These are phyloP conservation scores for Sciurus niger DNA, from an alignment of 2,113 vertebrate genomes.

Conservation along the genomic window DNA sequence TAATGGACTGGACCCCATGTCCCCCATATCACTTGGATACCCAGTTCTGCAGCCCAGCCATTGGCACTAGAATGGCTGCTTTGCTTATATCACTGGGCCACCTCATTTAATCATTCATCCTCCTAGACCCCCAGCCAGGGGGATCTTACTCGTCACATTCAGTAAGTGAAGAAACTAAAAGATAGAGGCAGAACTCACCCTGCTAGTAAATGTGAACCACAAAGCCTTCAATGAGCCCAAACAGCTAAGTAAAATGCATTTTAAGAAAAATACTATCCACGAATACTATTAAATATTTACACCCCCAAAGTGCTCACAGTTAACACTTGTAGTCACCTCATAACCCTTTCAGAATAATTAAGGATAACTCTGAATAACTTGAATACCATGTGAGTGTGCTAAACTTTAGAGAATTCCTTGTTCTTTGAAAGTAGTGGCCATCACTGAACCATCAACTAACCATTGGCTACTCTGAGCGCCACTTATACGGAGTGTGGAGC, in stretches of 20 bases:
- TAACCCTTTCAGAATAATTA: neutral
- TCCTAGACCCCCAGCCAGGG: neutral
- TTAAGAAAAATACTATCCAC: neutral
- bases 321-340: neutral
- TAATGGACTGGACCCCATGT: neutral
- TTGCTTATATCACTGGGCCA: neutral
- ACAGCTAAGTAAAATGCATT: neutral
- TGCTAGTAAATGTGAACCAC: neutral
- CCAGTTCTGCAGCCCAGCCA: neutral
- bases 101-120: neutral
- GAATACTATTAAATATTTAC: neutral
- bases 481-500: rapidly evolving
- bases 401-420: neutral
- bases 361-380: constrained; percentile 1
- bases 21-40: neutral
- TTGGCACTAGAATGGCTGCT: too few relatives aligned
- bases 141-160: neutral
- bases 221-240: neutral
- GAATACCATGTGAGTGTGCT: neutral
- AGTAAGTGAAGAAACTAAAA: neutral
- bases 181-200: neutral
- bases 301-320: neutral
- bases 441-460: too few relatives aligned
- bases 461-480: too few relatives aligned
- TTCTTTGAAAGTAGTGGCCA: neutral